Evolutionary conservation across 1,140 invertebrate species (phyloP).

Genomic region (Dendrolimus kikuchii): DNA sequence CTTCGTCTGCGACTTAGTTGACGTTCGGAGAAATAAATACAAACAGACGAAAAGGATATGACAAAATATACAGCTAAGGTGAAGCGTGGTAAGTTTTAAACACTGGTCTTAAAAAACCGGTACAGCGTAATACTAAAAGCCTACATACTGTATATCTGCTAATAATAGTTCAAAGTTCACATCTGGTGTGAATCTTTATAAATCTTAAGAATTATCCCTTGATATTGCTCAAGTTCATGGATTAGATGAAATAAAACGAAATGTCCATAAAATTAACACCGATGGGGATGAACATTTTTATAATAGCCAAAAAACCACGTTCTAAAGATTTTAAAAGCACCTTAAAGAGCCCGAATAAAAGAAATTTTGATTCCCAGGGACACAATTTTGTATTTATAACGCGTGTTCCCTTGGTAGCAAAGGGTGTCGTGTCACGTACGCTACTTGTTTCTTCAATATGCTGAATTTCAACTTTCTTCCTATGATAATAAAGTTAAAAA

Average conservation of each 20-base stretch:
- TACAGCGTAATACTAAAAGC: too few relatives aligned
- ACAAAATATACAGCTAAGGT: too few relatives aligned
- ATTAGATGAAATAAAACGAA: constrained; percentile 8
- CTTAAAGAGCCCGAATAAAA: constrained; percentile 36
- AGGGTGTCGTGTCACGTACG: constrained; percentile 26
- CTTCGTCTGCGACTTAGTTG: too few relatives aligned
- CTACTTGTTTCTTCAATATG: background rate
- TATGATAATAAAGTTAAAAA: constrained; percentile 16
- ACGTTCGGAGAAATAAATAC: too few relatives aligned
- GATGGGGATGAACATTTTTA: constrained; percentile 25
- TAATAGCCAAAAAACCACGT: constrained; percentile 28
- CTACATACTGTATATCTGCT: too few relatives aligned
- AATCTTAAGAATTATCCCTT: too few relatives aligned
- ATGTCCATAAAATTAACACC: constrained; percentile 2
- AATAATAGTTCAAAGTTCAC: too few relatives aligned
- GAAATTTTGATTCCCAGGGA: constrained; percentile 45
- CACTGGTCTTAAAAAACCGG: too few relatives aligned
- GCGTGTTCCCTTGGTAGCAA: too few relatives aligned
- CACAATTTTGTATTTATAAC: constrained; percentile 44
- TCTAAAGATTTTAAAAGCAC: constrained; percentile 31
- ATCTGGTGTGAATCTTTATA: too few relatives aligned
- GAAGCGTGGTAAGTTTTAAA: too few relatives aligned
- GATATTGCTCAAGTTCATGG: background rate
- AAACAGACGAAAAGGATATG: too few relatives aligned
- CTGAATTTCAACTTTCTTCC: constrained; percentile 1